A percentile compares a stretch with the other conserved stretches of the same genome.
Evolutionary conservation across 2,888 invertebrate genomes (phyloP).

Genomic region (Leptinotarsa tumamoca): DNA sequence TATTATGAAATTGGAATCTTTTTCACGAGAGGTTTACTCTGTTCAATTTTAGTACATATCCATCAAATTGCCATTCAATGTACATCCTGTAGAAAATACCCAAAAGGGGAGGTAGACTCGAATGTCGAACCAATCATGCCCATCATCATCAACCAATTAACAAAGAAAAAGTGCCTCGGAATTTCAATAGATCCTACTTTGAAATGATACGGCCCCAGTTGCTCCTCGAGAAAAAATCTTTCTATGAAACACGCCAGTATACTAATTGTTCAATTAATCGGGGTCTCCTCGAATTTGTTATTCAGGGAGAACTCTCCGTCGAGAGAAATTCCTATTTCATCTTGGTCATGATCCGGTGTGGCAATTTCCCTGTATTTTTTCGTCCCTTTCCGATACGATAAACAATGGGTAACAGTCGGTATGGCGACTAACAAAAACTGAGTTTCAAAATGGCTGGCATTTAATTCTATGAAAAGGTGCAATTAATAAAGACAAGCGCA

Average conservation of each 20-base stretch:
- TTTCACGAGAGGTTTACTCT: too few relatives aligned
- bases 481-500: constrained; percentile 44
- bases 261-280: constrained; percentile 21
- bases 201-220: neutral
- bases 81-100: neutral
- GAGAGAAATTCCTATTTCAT: constrained; percentile 9
- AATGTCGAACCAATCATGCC: neutral
- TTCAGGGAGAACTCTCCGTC: constrained; percentile 9
- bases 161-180: neutral
- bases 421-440: constrained; percentile 19
- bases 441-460: constrained; percentile 22
- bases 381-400: neutral
- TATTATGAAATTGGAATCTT: too few relatives aligned
- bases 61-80: neutral
- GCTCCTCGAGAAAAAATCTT: constrained; percentile 1
- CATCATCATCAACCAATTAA: constrained; percentile 6
- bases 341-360: constrained; percentile 12
- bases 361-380: constrained; percentile 12
- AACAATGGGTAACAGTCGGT: constrained; percentile 21
- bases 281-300: constrained; percentile 4
- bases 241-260: constrained; percentile 7
- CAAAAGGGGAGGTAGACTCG: neutral
- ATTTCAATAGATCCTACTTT: constrained; percentile 4
- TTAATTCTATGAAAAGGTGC: constrained; percentile 30
- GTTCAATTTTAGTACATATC: too few relatives aligned